Evolutionary conservation across 1,140 invertebrate species (phyloP).

Genomic region (Trichoplusia ni): DNA sequence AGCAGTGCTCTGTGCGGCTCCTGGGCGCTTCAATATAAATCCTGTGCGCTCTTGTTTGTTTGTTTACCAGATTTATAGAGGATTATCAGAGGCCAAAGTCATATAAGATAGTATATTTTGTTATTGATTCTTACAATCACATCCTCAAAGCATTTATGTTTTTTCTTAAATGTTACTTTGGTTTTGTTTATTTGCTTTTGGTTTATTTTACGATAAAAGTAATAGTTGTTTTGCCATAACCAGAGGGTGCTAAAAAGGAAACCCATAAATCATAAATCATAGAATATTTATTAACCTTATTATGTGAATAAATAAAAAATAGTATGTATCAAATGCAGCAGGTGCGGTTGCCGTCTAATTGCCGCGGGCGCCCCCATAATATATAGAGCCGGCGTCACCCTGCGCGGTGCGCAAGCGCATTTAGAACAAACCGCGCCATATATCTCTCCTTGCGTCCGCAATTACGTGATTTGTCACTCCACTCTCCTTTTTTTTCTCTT

Average conservation of each 20-base stretch:
- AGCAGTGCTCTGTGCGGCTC: background rate
- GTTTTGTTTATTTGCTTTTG: too few relatives aligned
- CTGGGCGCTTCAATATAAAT: too few relatives aligned
- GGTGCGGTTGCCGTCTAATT: conserved; percentile 38
- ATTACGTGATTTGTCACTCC: conserved; percentile 79
- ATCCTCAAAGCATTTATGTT: too few relatives aligned
- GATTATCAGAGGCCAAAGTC: too few relatives aligned
- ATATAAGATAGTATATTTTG: too few relatives aligned
- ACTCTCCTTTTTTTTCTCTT: conserved; percentile 60
- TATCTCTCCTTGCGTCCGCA: conserved; percentile 73
- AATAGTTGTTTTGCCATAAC: too few relatives aligned
- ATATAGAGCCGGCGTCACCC: conserved; percentile 46
- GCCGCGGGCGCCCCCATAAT: conserved; percentile 49
- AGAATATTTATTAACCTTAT: background rate
- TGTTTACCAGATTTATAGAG: too few relatives aligned
- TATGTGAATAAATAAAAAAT: background rate
- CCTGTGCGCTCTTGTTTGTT: too few relatives aligned
- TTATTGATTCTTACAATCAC: too few relatives aligned
- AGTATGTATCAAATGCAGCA: conserved; percentile 33
- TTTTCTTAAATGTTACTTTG: too few relatives aligned
- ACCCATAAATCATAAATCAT: background rate
- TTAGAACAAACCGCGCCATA: conserved; percentile 76
- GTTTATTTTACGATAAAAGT: too few relatives aligned
- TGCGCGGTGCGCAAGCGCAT: conserved; percentile 57
- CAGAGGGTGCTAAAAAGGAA: too few relatives aligned